Evolutionary conservation across 2,888 invertebrate genomes (phyloP), one percentile per base, ranked within the genome.

Genomic region (Agonopterix alstromeriana): DNA sequence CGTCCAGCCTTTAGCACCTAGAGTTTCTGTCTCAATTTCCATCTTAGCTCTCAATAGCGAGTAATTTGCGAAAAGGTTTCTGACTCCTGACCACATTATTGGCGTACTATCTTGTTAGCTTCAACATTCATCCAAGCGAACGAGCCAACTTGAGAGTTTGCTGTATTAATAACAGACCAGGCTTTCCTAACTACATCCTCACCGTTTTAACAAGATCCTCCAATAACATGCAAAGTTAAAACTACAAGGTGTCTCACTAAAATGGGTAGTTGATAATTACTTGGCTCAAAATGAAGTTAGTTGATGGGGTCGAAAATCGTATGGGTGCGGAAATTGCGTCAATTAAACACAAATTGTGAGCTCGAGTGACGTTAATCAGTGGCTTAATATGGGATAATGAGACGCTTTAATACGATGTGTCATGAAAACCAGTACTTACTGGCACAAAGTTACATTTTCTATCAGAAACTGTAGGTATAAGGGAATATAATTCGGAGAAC

Each of bases 261-360:
- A 50, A 10, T 47, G 36, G 50, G 44, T 17, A 40, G 14, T 36
- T 41, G 3, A 36, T 46, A 50, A 53, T 52, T 52, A 52, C 51
- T 48, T 45, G 36, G 43, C 46, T 50, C 49, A 12, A 47, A 50
- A 53, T 49, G 44, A 53, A 52, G 51, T 52, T 55, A 48, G 48
- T 47, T 48, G 51, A 51, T 50, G 49, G 51, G 38, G 43, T 40
- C 47, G 45, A 49, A 45, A 49, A 27, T 27, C 27, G 5, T 43
- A 44, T 35, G 43, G 36, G 44, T 48, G 42, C 36, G 49, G 45
- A 49, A 44, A 51, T 47, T 27, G 48, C 36, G 43, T 40, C 46
- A 36, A 43, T 46, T 46, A 17, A 43, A 48, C 46, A n/a, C 35
- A 35, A 48, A 45, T 48, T 42, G 14, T 12, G 42, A 11, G 48